These are phyloP conservation scores for Zapus hudsonius DNA, from an alignment of 2,113 vertebrate genomes.

Conservation along the genomic window DNA sequence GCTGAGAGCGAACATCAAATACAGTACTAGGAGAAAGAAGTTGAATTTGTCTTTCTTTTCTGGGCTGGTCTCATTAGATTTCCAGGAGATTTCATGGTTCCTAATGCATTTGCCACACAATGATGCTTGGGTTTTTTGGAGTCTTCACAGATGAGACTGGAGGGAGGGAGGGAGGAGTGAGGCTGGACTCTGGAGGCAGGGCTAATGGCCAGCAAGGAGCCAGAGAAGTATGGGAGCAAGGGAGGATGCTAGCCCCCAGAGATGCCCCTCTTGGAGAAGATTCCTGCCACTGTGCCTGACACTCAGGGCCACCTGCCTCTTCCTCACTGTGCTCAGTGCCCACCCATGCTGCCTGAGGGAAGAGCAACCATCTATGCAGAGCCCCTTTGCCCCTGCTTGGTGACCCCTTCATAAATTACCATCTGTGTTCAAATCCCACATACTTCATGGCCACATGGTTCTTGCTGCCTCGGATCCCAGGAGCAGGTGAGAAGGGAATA, in stretches of 20 bases:
- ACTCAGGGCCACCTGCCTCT: not conserved
- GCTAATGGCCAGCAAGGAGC: not conserved
- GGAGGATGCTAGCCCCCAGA: fast-evolving
- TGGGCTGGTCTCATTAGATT: conserved; percentile 69
- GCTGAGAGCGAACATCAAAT: not conserved
- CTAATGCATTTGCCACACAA: conserved; percentile 71
- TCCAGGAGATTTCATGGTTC: conserved; percentile 70
- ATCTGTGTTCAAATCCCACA: not conserved
- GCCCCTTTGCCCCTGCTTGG: not conserved
- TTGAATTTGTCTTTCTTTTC: conserved; percentile 51
- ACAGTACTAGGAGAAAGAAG: not conserved
- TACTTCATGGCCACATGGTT: not conserved
- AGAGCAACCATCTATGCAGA: not conserved
- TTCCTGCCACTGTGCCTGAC: not conserved
- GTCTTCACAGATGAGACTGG: not conserved
- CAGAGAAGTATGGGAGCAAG: not conserved
- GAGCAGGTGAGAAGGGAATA: not conserved
- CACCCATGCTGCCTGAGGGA: not conserved
- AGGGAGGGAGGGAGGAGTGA: not conserved
- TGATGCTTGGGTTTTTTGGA: conserved; percentile 49
- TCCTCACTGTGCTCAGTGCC: not conserved
- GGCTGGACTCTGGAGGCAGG: not conserved
- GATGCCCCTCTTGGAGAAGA: not conserved
- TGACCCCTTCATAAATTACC: too few relatives aligned
- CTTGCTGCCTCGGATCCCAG: not conserved